These are phyloP conservation scores for Limenitis camilla DNA, from an alignment of 2,888 invertebrate species.

Conservation along the genomic window DNA sequence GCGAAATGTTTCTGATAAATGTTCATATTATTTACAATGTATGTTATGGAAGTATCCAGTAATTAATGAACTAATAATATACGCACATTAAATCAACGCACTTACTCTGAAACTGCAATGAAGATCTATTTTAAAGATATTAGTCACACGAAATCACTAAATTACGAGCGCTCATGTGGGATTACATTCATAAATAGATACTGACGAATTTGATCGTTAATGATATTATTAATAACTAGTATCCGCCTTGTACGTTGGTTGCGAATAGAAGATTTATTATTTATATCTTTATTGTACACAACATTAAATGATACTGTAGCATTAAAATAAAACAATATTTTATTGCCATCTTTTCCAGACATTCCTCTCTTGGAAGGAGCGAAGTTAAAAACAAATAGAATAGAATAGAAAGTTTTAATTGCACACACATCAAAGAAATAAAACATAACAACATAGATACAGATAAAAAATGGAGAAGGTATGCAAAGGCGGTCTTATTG, in stretches of 20 bases:
- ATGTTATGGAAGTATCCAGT: conserved; percentile 1
- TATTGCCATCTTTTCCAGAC: no score
- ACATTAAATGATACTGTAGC: no score
- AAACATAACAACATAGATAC: no score
- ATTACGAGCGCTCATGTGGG: conserved; percentile 1
- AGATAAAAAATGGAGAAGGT: no score
- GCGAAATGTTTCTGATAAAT: background rate
- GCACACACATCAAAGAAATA: no score
- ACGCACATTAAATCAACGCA: conserved; percentile 42
- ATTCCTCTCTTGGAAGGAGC: no score
- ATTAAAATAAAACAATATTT: no score
- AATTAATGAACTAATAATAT: conserved; percentile 13
- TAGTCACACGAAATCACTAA: conserved; percentile 5
- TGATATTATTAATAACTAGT: background rate
- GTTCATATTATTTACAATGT: background rate
- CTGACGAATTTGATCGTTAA: background rate
- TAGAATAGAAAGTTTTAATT: no score
- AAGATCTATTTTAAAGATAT: conserved; percentile 43
- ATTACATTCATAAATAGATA: conserved; percentile 10
- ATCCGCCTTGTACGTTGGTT: background rate
- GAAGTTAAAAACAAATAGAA: no score
- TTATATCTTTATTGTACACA: no score
- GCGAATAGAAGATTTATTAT: no score
- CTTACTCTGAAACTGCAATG: conserved; percentile 34
- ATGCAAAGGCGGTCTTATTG: no score